phyloP scores from a whole-genome alignment of 2,797 vertebrate species.

The Spondyliosoma cantharus region DNA sequence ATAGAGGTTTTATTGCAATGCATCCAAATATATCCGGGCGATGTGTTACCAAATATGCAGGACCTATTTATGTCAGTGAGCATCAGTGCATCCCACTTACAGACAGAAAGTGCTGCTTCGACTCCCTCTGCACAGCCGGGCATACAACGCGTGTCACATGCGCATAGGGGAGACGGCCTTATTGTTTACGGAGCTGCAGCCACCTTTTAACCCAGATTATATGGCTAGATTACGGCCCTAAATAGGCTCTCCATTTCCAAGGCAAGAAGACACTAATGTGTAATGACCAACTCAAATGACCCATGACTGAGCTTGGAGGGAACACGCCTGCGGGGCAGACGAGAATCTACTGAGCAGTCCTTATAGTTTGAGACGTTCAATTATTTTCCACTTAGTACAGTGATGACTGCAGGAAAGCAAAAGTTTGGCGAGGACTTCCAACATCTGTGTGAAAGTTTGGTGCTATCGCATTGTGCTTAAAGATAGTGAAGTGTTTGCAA shows the following conservation, averaged over 20 bases:
- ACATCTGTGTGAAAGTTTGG: slow-evolving; percentile 25
- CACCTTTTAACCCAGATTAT: slow-evolving; percentile 66
- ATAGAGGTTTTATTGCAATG: slow-evolving; percentile 74
- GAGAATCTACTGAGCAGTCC: slow-evolving; percentile 11
- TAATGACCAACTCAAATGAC: slow-evolving; percentile 60
- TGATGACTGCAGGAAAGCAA: slow-evolving; percentile 46
- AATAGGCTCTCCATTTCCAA: slow-evolving; percentile 51
- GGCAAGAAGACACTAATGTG: slow-evolving; percentile 46
- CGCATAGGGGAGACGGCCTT: slow-evolving; percentile 27
- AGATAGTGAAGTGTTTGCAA: slow-evolving; percentile 47
- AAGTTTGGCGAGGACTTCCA: slow-evolving; percentile 26
- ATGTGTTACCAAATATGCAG: slow-evolving; percentile 83
- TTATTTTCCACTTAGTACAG: slow-evolving; percentile 48
- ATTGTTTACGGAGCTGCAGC: slow-evolving; percentile 46
- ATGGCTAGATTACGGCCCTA: slow-evolving; percentile 50
- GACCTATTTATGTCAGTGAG: slow-evolving; percentile 86
- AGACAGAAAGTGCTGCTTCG: slow-evolving; percentile 72
- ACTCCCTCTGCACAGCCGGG: slow-evolving; percentile 59
- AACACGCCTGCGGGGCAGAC: slow-evolving; percentile 40
- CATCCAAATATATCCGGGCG: slow-evolving; percentile 81
- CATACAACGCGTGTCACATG: slow-evolving; percentile 37
- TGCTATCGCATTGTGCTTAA: slow-evolving; percentile 39
- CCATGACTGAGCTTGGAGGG: slow-evolving; percentile 39
- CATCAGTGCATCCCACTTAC: slow-evolving; percentile 82
- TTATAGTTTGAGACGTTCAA: slow-evolving; percentile 56